phyloP scores from a whole-genome alignment of 2,888 invertebrate species.

The Odontocerum albicorne region DNA sequence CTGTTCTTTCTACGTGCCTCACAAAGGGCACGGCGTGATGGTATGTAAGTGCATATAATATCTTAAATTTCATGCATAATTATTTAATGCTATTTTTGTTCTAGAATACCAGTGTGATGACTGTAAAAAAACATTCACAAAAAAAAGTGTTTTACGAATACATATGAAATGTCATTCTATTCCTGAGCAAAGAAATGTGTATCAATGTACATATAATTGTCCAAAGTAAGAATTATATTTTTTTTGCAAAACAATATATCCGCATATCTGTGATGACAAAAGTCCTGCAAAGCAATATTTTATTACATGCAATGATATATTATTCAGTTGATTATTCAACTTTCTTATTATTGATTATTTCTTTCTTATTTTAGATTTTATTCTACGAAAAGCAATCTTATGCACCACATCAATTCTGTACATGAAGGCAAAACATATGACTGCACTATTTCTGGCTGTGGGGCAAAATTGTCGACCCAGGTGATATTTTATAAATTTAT shows the following conservation, averaged over 20 bases:
- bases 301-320: no score
- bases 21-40: no score
- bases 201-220: slow-evolving; percentile 26
- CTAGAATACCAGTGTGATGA: slow-evolving; percentile 29
- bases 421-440: slow-evolving; percentile 30
- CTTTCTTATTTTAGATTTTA: slow-evolving; percentile 27
- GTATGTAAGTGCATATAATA: no score
- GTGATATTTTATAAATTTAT: no score
- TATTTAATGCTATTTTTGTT: no score
- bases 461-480: slow-evolving; percentile 30
- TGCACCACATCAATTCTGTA: slow-evolving; percentile 26
- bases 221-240: slow-evolving; percentile 25
- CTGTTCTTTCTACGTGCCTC: no score
- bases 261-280: no score
- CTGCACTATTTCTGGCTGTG: slow-evolving; percentile 25
- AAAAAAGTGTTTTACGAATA: slow-evolving; percentile 8
- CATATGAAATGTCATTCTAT: slow-evolving; percentile 27
- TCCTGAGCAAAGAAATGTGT: slow-evolving; percentile 19
- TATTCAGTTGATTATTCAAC: no score
- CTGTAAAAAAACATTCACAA: slow-evolving; percentile 29
- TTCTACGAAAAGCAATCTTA: slow-evolving; percentile 24
- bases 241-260: no score
- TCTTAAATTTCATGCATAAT: no score
- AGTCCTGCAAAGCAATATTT: no score
- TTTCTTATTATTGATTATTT: no score